phyloP scores from a whole-genome alignment of 2,797 vertebrate species.

The Scyliorhinus canicula region DNA sequence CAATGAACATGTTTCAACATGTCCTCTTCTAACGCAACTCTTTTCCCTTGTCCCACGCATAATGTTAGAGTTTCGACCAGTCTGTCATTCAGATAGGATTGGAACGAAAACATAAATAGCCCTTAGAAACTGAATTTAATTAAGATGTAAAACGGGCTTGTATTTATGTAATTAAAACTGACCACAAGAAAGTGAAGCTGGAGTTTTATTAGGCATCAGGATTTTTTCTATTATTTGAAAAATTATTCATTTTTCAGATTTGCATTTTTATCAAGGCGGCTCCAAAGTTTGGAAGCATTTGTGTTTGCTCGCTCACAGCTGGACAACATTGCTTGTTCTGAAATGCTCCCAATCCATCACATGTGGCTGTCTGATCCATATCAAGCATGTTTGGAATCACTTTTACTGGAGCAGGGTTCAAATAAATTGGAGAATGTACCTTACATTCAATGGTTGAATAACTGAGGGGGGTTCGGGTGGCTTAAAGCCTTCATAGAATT shows the following conservation, averaged over 20 bases:
- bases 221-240: background rate
- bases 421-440: background rate
- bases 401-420: background rate
- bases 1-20: background rate
- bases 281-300: background rate
- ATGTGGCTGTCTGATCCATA: background rate
- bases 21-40: background rate
- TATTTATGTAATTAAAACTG: background rate
- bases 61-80: background rate
- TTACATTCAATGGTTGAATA: background rate
- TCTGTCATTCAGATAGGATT: background rate
- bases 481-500: constrained; percentile 7
- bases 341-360: background rate
- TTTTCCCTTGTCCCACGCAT: background rate
- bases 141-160: background rate
- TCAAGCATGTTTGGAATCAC: background rate
- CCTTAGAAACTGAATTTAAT: background rate
- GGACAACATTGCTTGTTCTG: background rate
- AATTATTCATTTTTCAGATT: background rate
- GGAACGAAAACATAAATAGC: background rate
- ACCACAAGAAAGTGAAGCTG: background rate
- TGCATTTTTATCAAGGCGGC: background rate
- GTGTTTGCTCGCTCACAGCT: background rate
- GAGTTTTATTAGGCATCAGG: background rate
- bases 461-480: background rate